Conservation (phyloP, 53 echinoderm and acorn worm species). For the Luidia sarsii region DNA sequence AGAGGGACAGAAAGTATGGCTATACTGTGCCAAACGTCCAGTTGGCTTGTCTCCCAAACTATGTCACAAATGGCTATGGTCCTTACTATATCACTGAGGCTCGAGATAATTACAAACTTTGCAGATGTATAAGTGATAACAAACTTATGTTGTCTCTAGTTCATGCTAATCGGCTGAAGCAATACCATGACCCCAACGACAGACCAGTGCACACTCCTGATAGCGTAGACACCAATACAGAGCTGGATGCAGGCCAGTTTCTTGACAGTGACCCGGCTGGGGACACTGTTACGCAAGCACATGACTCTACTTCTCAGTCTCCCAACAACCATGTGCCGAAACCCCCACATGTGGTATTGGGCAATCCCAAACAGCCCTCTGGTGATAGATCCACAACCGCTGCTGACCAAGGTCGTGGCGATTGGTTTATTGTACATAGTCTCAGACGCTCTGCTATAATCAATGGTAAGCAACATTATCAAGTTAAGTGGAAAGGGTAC, state of each 20-base stretch:
- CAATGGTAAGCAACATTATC: too few relatives aligned
- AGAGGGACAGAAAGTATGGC: constrained; percentile 38
- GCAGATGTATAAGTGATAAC: background rate
- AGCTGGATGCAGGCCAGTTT: constrained; percentile 2
- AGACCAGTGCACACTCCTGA: constrained; percentile 42
- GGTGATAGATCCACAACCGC: too few relatives aligned
- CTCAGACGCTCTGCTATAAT: too few relatives aligned
- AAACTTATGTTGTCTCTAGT: background rate
- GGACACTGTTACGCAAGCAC: background rate
- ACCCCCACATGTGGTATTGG: constrained; percentile 22
- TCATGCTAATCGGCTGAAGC: constrained; percentile 20
- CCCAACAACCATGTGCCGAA: background rate
- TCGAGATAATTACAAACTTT: constrained; percentile 20
- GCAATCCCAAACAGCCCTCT: background rate
- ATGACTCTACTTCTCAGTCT: background rate
- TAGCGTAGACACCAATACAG: constrained; percentile 4
- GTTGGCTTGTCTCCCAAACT: constrained; percentile 35
- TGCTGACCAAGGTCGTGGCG: too few relatives aligned
- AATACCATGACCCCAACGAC: constrained; percentile 40
- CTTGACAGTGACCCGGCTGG: background rate
- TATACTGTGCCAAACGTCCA: constrained; percentile 44
- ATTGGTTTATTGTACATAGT: too few relatives aligned
- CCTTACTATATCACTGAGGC: constrained; percentile 55
- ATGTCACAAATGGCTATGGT: constrained; percentile 48
- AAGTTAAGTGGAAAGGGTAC: too few relatives aligned